Percentiles rank a stretch among this genome's conserved stretches.
These are phyloP conservation scores for Molothrus aeneus DNA, from an alignment of 2,797 vertebrate genomes.

Conservation along the genomic window DNA sequence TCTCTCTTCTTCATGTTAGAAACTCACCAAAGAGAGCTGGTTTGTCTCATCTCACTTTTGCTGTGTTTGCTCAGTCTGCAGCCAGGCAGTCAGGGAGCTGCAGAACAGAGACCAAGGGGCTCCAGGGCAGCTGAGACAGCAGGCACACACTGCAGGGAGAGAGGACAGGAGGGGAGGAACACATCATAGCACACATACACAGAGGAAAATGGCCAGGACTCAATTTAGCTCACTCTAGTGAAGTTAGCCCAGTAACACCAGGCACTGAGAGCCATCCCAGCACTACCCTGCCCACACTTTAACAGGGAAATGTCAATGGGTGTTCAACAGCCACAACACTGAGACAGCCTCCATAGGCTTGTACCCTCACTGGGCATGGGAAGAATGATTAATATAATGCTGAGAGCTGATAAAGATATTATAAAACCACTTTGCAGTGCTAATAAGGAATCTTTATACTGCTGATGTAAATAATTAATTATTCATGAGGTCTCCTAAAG, in stretches of 20 bases:
- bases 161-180: not conserved
- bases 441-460: not conserved
- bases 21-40: no score
- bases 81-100: not conserved
- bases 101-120: fast-evolving
- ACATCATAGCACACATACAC: not conserved
- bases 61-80: not conserved
- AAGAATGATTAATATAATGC: not conserved
- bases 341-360: fast-evolving
- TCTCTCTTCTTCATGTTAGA: no score
- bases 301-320: not conserved
- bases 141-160: fast-evolving
- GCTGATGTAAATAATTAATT: not conserved
- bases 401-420: not conserved
- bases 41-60: not conserved
- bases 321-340: not conserved
- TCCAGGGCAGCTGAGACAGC: not conserved
- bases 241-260: not conserved
- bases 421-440: not conserved
- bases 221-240: not conserved
- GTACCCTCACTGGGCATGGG: not conserved
- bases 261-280: not conserved
- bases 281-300: fast-evolving
- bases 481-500: not conserved
- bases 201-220: not conserved